Conservation (phyloP, 1,140 invertebrate genomes). For the Drosophila tani region DNA sequence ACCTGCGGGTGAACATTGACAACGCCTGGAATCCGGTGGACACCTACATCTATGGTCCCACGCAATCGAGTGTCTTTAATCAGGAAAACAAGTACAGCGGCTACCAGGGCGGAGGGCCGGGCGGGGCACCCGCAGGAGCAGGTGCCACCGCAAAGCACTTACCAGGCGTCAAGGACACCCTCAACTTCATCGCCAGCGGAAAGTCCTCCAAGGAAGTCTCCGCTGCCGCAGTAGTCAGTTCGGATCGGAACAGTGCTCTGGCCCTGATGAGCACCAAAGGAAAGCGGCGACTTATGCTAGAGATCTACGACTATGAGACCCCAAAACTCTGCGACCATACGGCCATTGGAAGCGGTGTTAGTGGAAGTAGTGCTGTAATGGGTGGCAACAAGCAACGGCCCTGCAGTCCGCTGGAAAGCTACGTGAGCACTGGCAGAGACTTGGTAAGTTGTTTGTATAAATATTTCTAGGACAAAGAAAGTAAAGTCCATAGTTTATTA, state of each 20-base stretch:
- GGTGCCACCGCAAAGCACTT: conserved; percentile 48
- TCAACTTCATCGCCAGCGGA: conserved; percentile 72
- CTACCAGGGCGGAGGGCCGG: conserved; percentile 62
- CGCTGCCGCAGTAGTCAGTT: conserved; percentile 57
- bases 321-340: conserved; percentile 93
- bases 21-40: conserved; percentile 85
- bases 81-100: conserved; percentile 84
- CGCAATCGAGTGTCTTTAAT: conserved; percentile 83
- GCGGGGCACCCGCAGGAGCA: conserved; percentile 24
- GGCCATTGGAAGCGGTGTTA: conserved; percentile 89
- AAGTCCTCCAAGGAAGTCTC: conserved; percentile 53
- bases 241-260: conserved; percentile 62
- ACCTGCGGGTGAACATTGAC: conserved; percentile 83
- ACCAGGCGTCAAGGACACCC: conserved; percentile 73
- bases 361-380: conserved; percentile 84
- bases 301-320: conserved; percentile 90
- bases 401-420: conserved; percentile 91
- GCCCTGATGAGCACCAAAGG: conserved; percentile 78
- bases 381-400: conserved; percentile 88
- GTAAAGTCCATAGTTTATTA: neutral
- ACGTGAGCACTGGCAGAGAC: conserved; percentile 89
- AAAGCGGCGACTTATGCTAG: conserved; percentile 84
- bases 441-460: conserved; percentile 81
- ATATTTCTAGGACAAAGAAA: neutral
- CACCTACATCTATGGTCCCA: conserved; percentile 84